phyloP scores from a whole-genome alignment of 2,797 vertebrate species.

The Neosilurus hyrtlii region DNA sequence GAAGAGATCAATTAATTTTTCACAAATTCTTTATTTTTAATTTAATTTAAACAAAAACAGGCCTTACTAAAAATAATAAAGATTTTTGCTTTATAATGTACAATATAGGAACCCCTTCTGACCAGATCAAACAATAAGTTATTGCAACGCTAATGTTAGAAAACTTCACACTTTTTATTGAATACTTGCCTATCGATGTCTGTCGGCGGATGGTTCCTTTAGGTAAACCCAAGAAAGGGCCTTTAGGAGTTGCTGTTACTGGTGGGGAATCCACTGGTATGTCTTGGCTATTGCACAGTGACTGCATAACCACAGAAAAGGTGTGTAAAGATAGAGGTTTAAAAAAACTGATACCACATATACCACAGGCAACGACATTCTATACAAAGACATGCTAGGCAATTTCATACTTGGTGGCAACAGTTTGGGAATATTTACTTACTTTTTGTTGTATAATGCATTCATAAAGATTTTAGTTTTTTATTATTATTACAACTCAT shows the following conservation, averaged over 20 bases:
- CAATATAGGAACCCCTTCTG: neutral
- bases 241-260: slow-evolving; percentile 79
- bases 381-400: neutral
- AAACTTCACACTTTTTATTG: neutral
- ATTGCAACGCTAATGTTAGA: neutral
- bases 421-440: neutral
- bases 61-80: neutral
- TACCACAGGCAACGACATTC: neutral
- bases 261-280: slow-evolving; percentile 81
- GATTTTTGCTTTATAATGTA: neutral
- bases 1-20: neutral
- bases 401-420: neutral
- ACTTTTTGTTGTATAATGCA: neutral
- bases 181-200: slow-evolving; percentile 84
- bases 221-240: slow-evolving; percentile 83
- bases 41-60: neutral
- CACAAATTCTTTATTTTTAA: neutral
- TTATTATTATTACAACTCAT: neutral
- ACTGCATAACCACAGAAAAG: slow-evolving; percentile 67
- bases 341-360: neutral
- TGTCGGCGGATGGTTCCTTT: slow-evolving; percentile 88
- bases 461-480: neutral
- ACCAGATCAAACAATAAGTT: too few relatives aligned
- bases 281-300: slow-evolving; percentile 85
- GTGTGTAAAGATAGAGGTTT: slow-evolving; percentile 12